Evolutionary conservation across 2,888 invertebrate genomes (phyloP), one percentile per base, ranked within the genome.

Genomic region (Caenorhabditis sp.): DNA sequence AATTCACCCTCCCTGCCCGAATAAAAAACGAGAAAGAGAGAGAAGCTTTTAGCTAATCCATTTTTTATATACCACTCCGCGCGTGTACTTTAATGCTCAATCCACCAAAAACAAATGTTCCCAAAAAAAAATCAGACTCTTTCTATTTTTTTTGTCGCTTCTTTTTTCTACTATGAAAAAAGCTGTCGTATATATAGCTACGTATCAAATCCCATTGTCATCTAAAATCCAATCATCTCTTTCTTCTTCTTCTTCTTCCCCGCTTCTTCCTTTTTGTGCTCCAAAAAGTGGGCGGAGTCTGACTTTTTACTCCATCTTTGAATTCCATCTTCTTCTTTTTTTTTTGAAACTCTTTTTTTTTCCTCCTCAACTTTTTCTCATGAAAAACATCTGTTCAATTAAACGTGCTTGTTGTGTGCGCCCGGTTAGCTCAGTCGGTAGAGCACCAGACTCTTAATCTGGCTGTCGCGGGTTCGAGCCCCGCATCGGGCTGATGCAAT

Each of bases 381-480:
- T 52, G 64, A 67, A 61, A 64, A 36, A n/a, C n/a, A n/a, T n/a
- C n/a, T n/a, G n/a, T n/a, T 31, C 10, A 10, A 31, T 31, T 31
- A 31, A 31, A 31, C 4, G 31, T 31, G 31, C 5, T 4, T 10
- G 31, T 7, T 7, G 10, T 10, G 59, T 52, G 70, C 62, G 82
- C 78, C 82, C 82, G 83, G 84, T 84, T 84, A 84, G 84, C 84
- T 83, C 83, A 84, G 84, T 84, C 82, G 83, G 84, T 83, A 84
- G 84, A 84, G 84, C 84, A 84, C 84, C 84, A 84, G 83, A 84
- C 84, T 84, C 84, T 84, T 84, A 84, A 83, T 83, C 83, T 84
- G 84, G 84, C 77, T 83, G 82, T 83, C 84, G 83, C 83, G 83
- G 84, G 83, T 83, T 84, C 83, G 84, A 84, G 84, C 83, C 83